Evolutionary conservation across 2,888 invertebrate genomes (phyloP), one percentile per base, ranked within the genome.

Genomic region (Cyclophora punctaria): DNA sequence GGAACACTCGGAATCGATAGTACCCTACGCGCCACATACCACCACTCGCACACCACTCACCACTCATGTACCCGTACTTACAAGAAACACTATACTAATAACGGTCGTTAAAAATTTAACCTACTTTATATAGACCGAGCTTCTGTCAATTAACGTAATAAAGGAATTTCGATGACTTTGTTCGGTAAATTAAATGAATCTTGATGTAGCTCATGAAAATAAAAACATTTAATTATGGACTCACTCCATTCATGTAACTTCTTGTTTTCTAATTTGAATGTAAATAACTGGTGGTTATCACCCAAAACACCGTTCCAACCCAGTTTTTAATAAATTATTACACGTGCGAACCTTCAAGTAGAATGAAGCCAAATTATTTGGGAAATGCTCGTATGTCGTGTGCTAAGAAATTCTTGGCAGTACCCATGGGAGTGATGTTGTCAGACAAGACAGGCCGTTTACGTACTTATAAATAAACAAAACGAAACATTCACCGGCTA

Each of bases 1-100:
- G 63, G 60, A 66, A 57, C 58, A 63, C 61, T 57, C 71, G 20
- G 20, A 78, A 79, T 79, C 80, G 67, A 80, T 80, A 78, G 66
- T 57, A 44, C 42, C 42, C 20, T 43, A 61, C 66, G 69, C 67
- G 71, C 70, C 68, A 65, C 66, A 58, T 53, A 56, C 56, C 63
- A 68, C 64, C 63, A 66, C 55, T 62, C 60, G 64, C 66, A 56
- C 66, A 57, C 50, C 20, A 20, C 20, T 20, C 20, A 20, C 20
- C 20, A 20, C 20, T 20, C 20, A 20, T 20, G 2, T 20, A 20
- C 20, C 20, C 20, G 20, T 20, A 20, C n/a, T 7, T 43, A 43
- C 7, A 43, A n/a, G n/a, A 20, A 20, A 7, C 43, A 43, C n/a
- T 7, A 43, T 20, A 20, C 20, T 20, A 20, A 20, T 20, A 20